These are phyloP conservation scores for Julus scanicus DNA, from an alignment of 2,888 invertebrate species.

Conservation along the genomic window DNA sequence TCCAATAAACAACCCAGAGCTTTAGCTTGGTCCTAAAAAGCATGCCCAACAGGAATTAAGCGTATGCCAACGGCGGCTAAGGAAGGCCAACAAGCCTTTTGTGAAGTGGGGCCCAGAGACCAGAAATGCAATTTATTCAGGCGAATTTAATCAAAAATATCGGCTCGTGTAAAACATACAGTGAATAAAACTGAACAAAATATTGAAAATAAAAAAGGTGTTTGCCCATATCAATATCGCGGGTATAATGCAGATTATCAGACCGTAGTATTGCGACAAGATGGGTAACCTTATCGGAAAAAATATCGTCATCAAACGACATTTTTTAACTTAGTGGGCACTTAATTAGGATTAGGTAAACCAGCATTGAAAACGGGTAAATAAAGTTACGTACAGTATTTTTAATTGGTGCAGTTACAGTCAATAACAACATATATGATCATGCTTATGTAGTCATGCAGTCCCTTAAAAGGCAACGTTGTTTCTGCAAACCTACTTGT, in stretches of 20 bases:
- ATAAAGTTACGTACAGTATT: too few species aligned
- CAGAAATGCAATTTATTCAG: background rate
- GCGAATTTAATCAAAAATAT: background rate
- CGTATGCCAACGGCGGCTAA: background rate
- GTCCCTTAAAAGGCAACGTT: background rate
- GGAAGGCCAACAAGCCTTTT: background rate
- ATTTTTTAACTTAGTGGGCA: too few species aligned
- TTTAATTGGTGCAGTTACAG: too few species aligned
- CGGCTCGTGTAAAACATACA: background rate
- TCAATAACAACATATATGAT: too few species aligned
- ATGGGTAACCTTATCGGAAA: too few species aligned
- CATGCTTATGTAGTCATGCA: background rate
- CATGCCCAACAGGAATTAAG: constrained; percentile 30
- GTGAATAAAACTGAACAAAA: background rate
- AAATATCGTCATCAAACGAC: too few species aligned
- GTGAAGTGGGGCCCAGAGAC: background rate
- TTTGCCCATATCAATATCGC: background rate
- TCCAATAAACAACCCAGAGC: background rate
- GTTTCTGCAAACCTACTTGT: background rate
- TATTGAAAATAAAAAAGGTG: background rate
- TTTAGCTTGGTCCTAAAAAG: background rate
- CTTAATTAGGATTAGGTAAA: too few species aligned
- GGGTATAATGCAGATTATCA: too few species aligned
- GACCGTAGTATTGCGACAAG: too few species aligned
- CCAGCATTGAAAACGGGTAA: too few species aligned